Conservation (phyloP, 2,113 vertebrate genomes). For the Boulengeromyrus knoepffleri region DNA sequence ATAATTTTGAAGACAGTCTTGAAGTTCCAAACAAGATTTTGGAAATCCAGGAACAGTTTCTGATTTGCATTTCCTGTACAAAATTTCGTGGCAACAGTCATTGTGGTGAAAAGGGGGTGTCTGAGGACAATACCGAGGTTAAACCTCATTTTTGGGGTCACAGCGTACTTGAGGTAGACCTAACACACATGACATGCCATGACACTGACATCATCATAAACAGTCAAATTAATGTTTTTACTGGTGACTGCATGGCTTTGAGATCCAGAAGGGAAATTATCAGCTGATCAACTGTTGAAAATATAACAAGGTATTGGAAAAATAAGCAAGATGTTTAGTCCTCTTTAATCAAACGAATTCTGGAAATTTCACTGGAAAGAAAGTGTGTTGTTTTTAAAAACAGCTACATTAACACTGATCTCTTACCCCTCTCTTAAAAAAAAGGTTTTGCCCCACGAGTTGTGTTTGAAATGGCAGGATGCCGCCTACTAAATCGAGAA, state of each 20-base stretch:
- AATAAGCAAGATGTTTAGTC: not conserved
- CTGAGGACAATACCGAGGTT: not conserved
- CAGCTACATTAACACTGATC: conserved; percentile 6
- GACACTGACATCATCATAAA: not conserved
- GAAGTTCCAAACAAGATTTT: not conserved
- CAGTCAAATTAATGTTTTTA: not conserved
- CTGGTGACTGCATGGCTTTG: not conserved
- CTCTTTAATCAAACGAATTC: not conserved
- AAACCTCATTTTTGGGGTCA: not conserved
- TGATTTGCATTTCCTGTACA: not conserved
- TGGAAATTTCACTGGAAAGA: not conserved
- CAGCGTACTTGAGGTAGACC: not conserved
- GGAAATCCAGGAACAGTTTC: not conserved
- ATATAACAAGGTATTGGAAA: not conserved
- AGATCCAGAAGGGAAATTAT: not conserved
- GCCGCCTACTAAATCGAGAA: conserved; percentile 21
- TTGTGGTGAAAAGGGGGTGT: not conserved
- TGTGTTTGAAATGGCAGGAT: conserved; percentile 30
- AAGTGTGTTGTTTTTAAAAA: not conserved
- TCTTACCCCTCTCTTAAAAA: not conserved
- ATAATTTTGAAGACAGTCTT: not conserved
- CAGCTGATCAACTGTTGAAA: not conserved
- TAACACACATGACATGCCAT: not conserved
- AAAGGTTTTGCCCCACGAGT: conserved; percentile 14
- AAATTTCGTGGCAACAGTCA: not conserved